Base-by-base conservation (phyloP, 2,113 vertebrate genomes). In the Grallaria varia region DNA sequence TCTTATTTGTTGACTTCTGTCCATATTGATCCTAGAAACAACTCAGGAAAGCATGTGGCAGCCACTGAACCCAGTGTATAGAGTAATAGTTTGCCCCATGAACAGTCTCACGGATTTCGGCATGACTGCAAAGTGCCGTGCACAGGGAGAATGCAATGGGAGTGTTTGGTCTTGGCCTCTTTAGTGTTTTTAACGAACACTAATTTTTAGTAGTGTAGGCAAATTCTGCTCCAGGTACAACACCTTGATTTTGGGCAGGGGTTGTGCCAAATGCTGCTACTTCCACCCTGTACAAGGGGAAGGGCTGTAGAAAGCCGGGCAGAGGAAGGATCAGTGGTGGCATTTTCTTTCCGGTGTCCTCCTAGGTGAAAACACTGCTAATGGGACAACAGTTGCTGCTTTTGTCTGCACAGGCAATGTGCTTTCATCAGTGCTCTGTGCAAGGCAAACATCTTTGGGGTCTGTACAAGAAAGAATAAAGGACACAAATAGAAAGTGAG, bases 361-460 rank as follows among this genome's bases (percentile, higher is more conserved):
- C 21, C 11, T 24, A 25, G 33, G 42, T 77, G 45, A 67, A 82
- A 93, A 44, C 62, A 45, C 25, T 2, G 3, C 67, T 69, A 69
- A 77, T 2, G 37, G 50, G 60, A 27, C 37, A 64, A 37, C 0
- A 0, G 40, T 53, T 0, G 0, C 37, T 73, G 60, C 42, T 85
- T 79, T 50, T 87, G 37, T 50, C 84, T 89, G 84, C 39, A 18
- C 33, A 39, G 45, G 0, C 27, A 69, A 17, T 6, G 40, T 27
- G 40, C 52, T 89, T 91, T 56, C 37, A 55, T 17, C 45, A 60
- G 50, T 19, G 23, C 39, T 59, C 58, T 59, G 58, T 45, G 52
- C 71, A 63, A 80, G 52, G 75, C 60, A 88, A 90, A 80, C 47
- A n/a, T 27, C 75, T 80, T 89, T 23, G 44, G 47, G 64, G n/a